Base-by-base conservation (phyloP, 2,797 vertebrate species). In the Merluccius polli region DNA sequence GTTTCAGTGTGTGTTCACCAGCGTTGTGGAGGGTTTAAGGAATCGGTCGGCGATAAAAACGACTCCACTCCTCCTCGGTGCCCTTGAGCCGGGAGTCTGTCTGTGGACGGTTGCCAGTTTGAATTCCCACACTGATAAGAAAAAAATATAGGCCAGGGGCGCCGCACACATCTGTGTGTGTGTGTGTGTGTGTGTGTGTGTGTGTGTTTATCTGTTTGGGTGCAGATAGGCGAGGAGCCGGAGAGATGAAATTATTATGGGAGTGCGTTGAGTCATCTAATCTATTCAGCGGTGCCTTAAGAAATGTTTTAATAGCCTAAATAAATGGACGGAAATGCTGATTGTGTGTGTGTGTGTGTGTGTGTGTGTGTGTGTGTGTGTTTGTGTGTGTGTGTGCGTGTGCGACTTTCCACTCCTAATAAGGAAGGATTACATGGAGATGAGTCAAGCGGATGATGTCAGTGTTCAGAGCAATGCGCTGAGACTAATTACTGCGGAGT, bases 41-140 rank as follows among this genome's bases (percentile, higher is more conserved):
- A 24, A 59, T 59, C 9, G 8, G 52, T 59, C 10, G 52, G 21
- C 24, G 52, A 59, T 59, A 59, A 59, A 59, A 59, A n/a, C n/a
- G n/a, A n/a, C n/a, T n/a, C 38, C 38, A 41, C 38, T 41, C 38
- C 44, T 59, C 52, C 52, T n/a, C 21, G 21, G 52, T 59, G 52
- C 52, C 52, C 59, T 65, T 65, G 9, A 65, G 59, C 10, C 7
- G 59, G 27, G 59, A 65, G 59, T 12, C 10, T 65, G 9, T 65
- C 2, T 11, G 59, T 65, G 59, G 59, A 27, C 10, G n/a, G 59
- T 65, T 59, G 59, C 24, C 24, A 65, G 24, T 27, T 24, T 63
- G n/a, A 63, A 63, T 63, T 63, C 59, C 59, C 59, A 63, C 59
- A 27, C 59, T 65, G 59, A 65, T 65, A 59, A 48, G 44, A 48